A percentile compares a stretch with the other conserved stretches of the same genome.
Evolutionary conservation across 2,797 vertebrate genomes (phyloP).

Genomic region (Pelochelys cantorii): DNA sequence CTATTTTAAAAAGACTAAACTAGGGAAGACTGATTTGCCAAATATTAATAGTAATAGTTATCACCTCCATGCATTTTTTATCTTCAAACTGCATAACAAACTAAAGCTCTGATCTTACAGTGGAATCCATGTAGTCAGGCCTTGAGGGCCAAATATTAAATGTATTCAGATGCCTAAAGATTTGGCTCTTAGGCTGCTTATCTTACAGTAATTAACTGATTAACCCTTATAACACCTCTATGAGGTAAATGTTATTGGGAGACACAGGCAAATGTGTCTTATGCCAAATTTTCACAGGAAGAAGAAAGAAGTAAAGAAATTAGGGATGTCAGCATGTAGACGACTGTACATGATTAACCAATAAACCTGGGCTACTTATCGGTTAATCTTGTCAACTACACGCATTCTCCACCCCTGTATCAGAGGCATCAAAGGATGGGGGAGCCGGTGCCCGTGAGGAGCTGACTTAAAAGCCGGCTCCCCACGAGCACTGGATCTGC

Average conservation of each 20-base stretch:
- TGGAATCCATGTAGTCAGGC: background rate
- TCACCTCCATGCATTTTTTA: constrained; percentile 29
- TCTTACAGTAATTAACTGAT: constrained; percentile 5
- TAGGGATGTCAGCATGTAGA: too few species aligned
- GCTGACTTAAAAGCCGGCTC: too few species aligned
- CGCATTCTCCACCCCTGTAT: too few species aligned
- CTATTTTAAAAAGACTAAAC: constrained; percentile 56
- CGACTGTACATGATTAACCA: too few species aligned
- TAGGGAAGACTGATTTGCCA: constrained; percentile 25
- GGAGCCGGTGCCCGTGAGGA: too few species aligned
- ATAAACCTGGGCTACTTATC: too few species aligned
- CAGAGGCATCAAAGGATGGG: too few species aligned
- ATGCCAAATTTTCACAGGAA: constrained; percentile 30
- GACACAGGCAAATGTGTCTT: background rate
- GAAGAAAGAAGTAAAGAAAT: background rate
- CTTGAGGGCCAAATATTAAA: background rate
- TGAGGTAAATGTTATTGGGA: background rate
- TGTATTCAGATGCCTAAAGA: background rate
- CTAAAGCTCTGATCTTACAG: background rate
- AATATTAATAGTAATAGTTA: constrained; percentile 49
- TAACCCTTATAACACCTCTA: constrained; percentile 39
- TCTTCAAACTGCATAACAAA: constrained; percentile 18
- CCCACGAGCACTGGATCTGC: too few species aligned
- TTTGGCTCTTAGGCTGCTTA: background rate
- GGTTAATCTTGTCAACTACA: too few species aligned